Percentiles rank a stretch among this genome's conserved stretches.
phyloP scores from a whole-genome alignment of 2,113 vertebrate species.

The Pipra filicauda region DNA sequence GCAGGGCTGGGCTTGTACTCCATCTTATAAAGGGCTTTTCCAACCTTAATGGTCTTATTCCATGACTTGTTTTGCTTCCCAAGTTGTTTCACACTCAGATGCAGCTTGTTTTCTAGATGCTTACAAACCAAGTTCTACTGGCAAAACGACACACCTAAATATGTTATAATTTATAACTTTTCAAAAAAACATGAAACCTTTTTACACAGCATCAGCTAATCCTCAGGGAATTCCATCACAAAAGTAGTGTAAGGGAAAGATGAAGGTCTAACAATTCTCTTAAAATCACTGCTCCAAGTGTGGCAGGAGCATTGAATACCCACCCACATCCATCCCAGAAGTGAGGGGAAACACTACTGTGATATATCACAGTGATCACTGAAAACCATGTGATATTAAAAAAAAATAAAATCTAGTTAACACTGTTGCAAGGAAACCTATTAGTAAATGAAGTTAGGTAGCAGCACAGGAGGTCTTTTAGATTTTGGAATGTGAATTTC shows the following conservation, averaged over 20 bases:
- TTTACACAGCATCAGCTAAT: not conserved
- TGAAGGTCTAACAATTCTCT: not conserved
- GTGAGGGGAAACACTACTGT: not conserved
- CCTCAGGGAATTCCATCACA: not conserved
- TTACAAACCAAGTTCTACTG: not conserved
- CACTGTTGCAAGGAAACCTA: not conserved
- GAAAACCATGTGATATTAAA: not conserved
- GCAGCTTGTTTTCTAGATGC: not conserved
- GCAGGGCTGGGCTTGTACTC: not conserved
- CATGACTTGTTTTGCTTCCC: not conserved
- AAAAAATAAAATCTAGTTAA: not conserved
- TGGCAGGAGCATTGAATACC: not conserved
- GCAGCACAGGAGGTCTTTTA: not conserved
- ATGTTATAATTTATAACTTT: not conserved
- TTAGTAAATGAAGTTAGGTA: not conserved
- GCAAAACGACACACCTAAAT: not conserved
- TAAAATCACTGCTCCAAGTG: not conserved
- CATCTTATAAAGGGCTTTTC: not conserved
- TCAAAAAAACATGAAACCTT: not conserved
- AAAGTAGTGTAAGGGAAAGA: not conserved
- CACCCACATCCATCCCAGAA: not conserved
- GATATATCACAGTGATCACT: not conserved
- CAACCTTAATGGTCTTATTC: not conserved
- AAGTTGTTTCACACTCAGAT: not conserved
- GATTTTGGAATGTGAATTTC: not conserved